Percentiles rank a stretch among this genome's conserved stretches.
phyloP scores from a whole-genome alignment of 2,797 vertebrate genomes.

The Cuniculus paca region DNA sequence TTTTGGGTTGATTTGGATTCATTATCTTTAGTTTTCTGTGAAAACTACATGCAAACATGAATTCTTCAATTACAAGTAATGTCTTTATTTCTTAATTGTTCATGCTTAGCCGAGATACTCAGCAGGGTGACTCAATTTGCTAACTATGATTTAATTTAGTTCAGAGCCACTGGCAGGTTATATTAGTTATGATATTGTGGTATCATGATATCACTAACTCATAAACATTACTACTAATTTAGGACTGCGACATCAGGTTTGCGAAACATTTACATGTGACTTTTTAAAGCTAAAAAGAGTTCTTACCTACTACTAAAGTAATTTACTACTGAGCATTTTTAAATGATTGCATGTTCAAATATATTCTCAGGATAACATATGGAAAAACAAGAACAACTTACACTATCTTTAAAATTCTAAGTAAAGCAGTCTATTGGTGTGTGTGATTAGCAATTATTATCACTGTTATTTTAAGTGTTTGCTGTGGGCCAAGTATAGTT shows the following conservation, averaged over 20 bases:
- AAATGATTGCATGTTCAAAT: neutral
- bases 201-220: constrained; percentile 29
- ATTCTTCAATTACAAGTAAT: constrained; percentile 77
- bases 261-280: neutral
- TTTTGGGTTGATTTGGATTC: constrained; percentile 44
- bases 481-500: neutral
- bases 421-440: neutral
- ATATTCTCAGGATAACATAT: neutral
- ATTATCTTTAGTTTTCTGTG: constrained; percentile 8
- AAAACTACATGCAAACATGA: constrained; percentile 25
- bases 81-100: constrained; percentile 76
- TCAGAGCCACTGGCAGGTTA: neutral
- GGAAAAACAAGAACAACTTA: neutral
- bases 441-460: neutral
- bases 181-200: neutral
- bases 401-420: neutral
- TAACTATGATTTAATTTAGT: constrained; percentile 58
- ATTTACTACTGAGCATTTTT: neutral
- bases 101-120: constrained; percentile 64
- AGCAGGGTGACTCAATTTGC: constrained; percentile 69
- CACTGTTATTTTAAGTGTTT: neutral
- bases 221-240: neutral
- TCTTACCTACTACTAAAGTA: neutral
- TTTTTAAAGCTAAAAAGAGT: neutral
- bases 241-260: constrained; percentile 2